A percentile compares a stretch with the other conserved stretches of the same genome.
Conservation (phyloP, 2,888 invertebrate species). For the Pachycephus smyrnensis region DNA sequence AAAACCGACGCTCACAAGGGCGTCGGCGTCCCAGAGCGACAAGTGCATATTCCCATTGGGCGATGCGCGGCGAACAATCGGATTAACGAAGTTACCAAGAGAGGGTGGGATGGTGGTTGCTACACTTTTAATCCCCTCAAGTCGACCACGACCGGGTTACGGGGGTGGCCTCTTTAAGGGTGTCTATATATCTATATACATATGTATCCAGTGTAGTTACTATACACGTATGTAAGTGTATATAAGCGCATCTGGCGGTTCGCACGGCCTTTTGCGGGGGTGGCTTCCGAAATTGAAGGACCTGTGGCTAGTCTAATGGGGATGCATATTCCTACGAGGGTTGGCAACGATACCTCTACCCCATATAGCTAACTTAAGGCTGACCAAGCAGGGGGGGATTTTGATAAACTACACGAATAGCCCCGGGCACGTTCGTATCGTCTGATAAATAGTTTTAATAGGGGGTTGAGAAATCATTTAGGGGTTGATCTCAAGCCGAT, state of each 20-base stretch:
- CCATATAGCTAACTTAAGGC: neutral
- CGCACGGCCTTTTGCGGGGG: neutral
- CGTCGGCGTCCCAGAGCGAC: slow-evolving; percentile 36
- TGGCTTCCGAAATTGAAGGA: neutral
- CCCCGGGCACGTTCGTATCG: neutral
- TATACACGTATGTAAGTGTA: neutral
- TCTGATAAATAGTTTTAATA: neutral
- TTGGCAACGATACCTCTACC: neutral
- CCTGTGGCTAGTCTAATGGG: neutral
- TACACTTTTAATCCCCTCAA: slow-evolving; percentile 10
- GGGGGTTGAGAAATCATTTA: neutral
- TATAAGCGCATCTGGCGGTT: neutral
- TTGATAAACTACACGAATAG: neutral
- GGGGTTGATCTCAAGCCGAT: neutral
- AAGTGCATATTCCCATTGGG: slow-evolving; percentile 53
- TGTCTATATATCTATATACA: neutral
- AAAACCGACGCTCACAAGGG: slow-evolving; percentile 5
- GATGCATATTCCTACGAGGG: neutral
- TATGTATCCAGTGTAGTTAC: neutral
- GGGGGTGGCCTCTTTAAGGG: slow-evolving; percentile 11
- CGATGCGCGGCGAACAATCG: slow-evolving; percentile 49
- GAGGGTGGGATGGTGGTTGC: slow-evolving; percentile 7
- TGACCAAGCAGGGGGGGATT: neutral
- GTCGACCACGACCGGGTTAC: slow-evolving; percentile 7
- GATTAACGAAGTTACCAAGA: slow-evolving; percentile 55